These are phyloP conservation scores for Siderastrea radians DNA, from an alignment of 92 coral and sea anemone species.

Conservation along the genomic window DNA sequence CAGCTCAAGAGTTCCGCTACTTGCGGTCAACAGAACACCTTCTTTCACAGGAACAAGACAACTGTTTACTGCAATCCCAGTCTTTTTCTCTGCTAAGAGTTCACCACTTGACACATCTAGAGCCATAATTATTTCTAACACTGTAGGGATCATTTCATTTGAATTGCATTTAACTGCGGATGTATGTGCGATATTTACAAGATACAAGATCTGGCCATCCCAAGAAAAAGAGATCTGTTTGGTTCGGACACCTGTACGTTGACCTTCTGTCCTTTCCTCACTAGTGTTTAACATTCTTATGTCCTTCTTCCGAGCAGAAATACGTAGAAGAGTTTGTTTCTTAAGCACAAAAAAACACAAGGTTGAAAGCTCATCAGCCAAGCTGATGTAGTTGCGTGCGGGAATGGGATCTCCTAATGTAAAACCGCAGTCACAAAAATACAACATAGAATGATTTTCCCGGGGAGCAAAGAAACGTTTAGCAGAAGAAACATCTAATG, in stretches of 20 bases:
- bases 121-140: not conserved
- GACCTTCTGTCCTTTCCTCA: not conserved
- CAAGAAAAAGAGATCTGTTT: not conserved
- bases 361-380: not conserved
- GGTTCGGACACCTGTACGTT: not conserved
- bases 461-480: not conserved
- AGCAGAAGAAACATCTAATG: not conserved
- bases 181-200: not conserved
- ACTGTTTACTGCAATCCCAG: too few relatives aligned
- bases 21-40: constrained; percentile 23
- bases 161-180: too few relatives aligned
- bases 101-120: constrained; percentile 4
- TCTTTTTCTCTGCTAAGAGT: not conserved
- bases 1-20: not conserved
- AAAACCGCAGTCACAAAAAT: not conserved
- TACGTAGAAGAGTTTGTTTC: not conserved
- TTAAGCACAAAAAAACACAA: not conserved
- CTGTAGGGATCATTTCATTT: too few relatives aligned
- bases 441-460: not conserved
- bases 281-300: not conserved
- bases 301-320: too few relatives aligned
- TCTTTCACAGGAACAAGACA: constrained; percentile 8
- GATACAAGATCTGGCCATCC: constrained; percentile 12
- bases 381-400: too few relatives aligned
- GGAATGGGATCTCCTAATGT: constrained; percentile 4